Base-by-base conservation (phyloP, 2,113 vertebrate genomes). In the Terrapene triunguis region DNA sequence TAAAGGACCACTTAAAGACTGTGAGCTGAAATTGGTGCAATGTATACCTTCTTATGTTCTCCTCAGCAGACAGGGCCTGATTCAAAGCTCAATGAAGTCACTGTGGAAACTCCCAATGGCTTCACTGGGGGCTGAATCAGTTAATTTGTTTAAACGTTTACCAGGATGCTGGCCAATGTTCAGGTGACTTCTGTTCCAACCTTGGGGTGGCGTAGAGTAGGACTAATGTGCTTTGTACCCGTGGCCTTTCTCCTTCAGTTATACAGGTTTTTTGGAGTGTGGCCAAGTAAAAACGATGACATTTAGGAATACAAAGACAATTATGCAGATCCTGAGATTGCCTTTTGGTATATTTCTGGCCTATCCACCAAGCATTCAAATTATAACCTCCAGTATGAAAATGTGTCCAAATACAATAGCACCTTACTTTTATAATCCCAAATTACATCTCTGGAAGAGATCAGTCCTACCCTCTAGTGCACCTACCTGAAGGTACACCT, bases 51-150 rank as follows among this genome's bases (percentile, higher is more conserved):
- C 11, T 82, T 81, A 47, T 80, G 62, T 11, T 88, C 53, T 76
- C 48, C 74, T 85, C 84, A 92, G 89, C 89, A 47, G 13, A 47
- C 4, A 5, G 74, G 25, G 5, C 7, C 74, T 47, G 42, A 72
- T 76, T 22, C 76, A 91, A 95, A 76, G 35, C 9, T 89, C 94
- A 83, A 85, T 91, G 78, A 91, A 89, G 95, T 82, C 27, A 72
- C 47, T 1, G 0, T 29, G 54, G 50, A 96, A 97, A 90, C 65
- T 90, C 13, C 13, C 79, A 79, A 21, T 85, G 91, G 50, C 19
- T 65, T 83, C 50, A 54, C 32, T 94, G 87, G 22, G 10, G 7
- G 19, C 93, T 92, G 10, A 89, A 82, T 78, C 54, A 95, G 4
- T 27, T 47, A 10, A 38, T 13, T 29, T 32, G 93, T 95, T 59